Conservation (phyloP, 2,797 vertebrate genomes). For the Jordanella pulchra region DNA sequence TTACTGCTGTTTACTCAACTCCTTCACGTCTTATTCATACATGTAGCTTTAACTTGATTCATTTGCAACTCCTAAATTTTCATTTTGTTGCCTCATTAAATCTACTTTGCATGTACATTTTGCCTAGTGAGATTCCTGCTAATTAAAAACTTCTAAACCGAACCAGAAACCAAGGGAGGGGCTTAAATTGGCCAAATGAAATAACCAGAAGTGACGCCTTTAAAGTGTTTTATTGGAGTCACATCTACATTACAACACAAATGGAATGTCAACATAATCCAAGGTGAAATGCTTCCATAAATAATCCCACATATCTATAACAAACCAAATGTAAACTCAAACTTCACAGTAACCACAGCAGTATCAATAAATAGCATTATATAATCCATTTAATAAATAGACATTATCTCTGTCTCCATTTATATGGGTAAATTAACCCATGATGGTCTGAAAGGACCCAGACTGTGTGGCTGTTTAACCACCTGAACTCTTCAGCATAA, state of each 20-base stretch:
- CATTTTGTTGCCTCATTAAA: neutral
- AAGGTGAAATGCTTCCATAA: neutral
- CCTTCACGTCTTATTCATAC: too few relatives aligned
- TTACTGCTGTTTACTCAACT: too few relatives aligned
- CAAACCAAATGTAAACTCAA: slow-evolving; percentile 26
- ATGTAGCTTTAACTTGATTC: neutral
- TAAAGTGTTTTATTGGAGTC: slow-evolving; percentile 14
- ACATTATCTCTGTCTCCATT: slow-evolving; percentile 27
- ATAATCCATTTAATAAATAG: slow-evolving; percentile 22
- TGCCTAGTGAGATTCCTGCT: too few relatives aligned
- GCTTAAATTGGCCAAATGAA: neutral
- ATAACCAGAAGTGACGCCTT: neutral
- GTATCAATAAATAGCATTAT: slow-evolving; percentile 58
- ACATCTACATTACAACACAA: slow-evolving; percentile 8
- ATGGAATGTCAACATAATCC: neutral
- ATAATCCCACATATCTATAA: neutral
- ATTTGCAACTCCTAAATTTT: neutral
- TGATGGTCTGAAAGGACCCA: neutral
- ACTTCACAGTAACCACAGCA: slow-evolving; percentile 16
- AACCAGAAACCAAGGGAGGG: neutral
- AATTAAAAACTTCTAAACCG: too few relatives aligned
- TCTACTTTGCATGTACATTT: neutral
- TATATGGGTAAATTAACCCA: neutral
- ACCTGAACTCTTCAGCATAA: slow-evolving; percentile 3
- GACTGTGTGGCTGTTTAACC: neutral